Evolutionary conservation across 1,140 invertebrate species (phyloP).

Genomic region (Theocolax elegans): DNA sequence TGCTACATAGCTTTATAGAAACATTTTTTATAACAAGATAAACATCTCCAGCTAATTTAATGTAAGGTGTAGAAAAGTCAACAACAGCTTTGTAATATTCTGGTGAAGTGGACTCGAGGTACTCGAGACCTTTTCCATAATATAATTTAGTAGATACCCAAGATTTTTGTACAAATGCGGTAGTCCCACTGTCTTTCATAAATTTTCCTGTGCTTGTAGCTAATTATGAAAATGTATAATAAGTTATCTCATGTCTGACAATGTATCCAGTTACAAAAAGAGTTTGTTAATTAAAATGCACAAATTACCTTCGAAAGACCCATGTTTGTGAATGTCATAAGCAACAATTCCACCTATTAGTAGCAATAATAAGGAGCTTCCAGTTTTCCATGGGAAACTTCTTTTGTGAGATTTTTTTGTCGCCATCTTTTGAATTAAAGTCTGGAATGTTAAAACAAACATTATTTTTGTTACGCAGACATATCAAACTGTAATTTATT

Average conservation of each 20-base stretch:
- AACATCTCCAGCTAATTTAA: slow-evolving; percentile 71
- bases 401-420: slow-evolving; percentile 51
- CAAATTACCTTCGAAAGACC: slow-evolving; percentile 60
- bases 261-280: no score
- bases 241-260: no score
- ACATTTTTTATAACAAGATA: slow-evolving; percentile 69
- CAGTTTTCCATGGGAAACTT: slow-evolving; percentile 61
- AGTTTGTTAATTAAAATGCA: no score
- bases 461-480: not conserved
- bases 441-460: slow-evolving; percentile 41
- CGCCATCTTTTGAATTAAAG: slow-evolving; percentile 61
- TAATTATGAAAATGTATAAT: no score
- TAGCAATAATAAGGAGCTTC: slow-evolving; percentile 58
- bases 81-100: slow-evolving; percentile 71
- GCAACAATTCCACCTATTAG: slow-evolving; percentile 56
- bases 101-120: slow-evolving; percentile 75
- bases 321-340: slow-evolving; percentile 61
- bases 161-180: slow-evolving; percentile 71
- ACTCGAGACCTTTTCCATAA: slow-evolving; percentile 71
- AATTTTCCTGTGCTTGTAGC: slow-evolving; percentile 70
- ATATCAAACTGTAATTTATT: no score
- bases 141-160: slow-evolving; percentile 70
- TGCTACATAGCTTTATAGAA: slow-evolving; percentile 65
- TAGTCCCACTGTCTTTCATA: slow-evolving; percentile 71
- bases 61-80: slow-evolving; percentile 71